Base-by-base conservation (phyloP, 2,797 vertebrate genomes). In the Acipenser ruthenus region DNA sequence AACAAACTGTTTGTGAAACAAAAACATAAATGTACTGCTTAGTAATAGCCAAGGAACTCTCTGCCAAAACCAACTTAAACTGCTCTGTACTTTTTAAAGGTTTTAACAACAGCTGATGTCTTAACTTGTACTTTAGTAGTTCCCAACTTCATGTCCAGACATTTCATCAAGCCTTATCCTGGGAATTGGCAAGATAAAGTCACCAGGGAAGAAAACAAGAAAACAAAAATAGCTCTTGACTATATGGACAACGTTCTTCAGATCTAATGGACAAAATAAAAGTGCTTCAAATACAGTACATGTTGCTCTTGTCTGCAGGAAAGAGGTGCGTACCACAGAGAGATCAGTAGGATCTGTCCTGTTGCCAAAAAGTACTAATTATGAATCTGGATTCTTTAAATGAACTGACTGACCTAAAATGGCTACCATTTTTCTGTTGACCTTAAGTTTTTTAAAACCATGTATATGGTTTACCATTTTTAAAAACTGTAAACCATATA, bases 91-190 rank as follows among this genome's bases (percentile, higher is more conserved):
- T 47, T 50, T 18, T 66, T 59, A 49, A 65, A 59, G 65, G 55
- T 60, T 37, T 66, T 10, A 60, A 60, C 48, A 60, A 60, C 65
- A 66, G 55, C 55, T 66, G 65, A 66, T 60, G 55, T 60, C 65
- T 66, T 13, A 60, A 53, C 64, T 47, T 37, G 50, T 10, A 55
- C 15, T 58, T 58, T 13, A 58, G 52, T n/a, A 37, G 23, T 65
- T 65, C 64, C 52, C 64, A 65, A 58, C 23, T 18, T 50, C 51
- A n/a, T 58, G 23, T 56, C 52, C 64, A 60, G 65, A 59, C 56
- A 48, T 49, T 13, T 47, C 60, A 7, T 47, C n/a, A 6, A 49
- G 48, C 65, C 47, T 66, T 66, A 12, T 66, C 65, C 65, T 59
- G 65, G 56, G 65, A 66, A 60, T 49, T 66, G 65, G 65, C 65